Base-by-base conservation (phyloP, 2,797 vertebrate genomes). In the Poeciliopsis presidionis region DNA sequence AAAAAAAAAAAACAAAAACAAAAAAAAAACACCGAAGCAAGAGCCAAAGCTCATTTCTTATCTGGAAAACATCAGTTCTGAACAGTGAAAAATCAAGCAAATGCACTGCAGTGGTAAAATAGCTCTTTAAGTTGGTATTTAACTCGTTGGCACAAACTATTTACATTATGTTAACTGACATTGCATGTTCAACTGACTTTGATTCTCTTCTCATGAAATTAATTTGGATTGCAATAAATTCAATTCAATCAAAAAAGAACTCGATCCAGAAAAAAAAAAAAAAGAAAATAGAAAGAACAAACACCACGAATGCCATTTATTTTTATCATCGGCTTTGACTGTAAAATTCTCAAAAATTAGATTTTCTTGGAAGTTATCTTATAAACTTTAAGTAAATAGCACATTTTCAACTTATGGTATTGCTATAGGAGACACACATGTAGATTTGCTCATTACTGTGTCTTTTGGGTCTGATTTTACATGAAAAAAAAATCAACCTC, bases 11-110 rank as follows among this genome's bases (percentile, higher is more conserved):
- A 49, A 18, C 1, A 7, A 20, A 2, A n/a, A n/a, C n/a, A n/a
- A n/a, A 22, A 67, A 81, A 8, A 51, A 81, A 8, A 51, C 70
- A 81, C 57, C 36, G 46, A 74, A 83, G 79, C 77, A 91, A 89
- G 20, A 8, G 3, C 36, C 1, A 20, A 41, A 39, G 4, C 63
- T 78, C 28, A 45, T 74, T 61, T 90, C 70, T 77, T 14, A 13
- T 3, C 25, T 45, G 11, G 20, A 65, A 20, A 63, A 33, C 33
- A 36, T 22, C 7, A 20, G 61, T 41, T 4, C 12, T 16, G 8
- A 7, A 43, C 6, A 7, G 14, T 25, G 36, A 74, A 74, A 18
- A n/a, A 57, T 74, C 51, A 74, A 57, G 4, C 22, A 74, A 28
- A 49, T 25, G 36, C 13, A 41, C 49, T 22, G 33, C 3, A 55